phyloP scores from a whole-genome alignment of 35 echinoderm and acorn worm genomes.

The Apostichopus japonicus region DNA sequence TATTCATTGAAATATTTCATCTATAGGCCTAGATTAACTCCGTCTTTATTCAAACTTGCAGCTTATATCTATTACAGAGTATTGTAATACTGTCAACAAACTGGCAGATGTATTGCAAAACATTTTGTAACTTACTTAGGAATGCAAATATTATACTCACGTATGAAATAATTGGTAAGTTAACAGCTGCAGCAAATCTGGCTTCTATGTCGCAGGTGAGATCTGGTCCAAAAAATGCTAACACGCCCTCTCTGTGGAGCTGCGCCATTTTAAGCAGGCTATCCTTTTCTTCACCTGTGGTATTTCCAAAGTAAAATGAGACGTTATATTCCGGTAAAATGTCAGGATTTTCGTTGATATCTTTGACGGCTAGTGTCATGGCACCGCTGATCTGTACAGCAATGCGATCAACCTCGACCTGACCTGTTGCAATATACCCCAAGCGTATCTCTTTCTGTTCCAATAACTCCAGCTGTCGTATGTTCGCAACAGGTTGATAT shows the following conservation, averaged over 20 bases:
- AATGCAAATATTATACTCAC: constrained; percentile 65
- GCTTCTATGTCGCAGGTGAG: constrained; percentile 81
- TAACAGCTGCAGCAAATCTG: constrained; percentile 75
- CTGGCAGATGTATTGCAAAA: too few relatives aligned
- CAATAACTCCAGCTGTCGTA: constrained; percentile 35
- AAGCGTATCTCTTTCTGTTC: constrained; percentile 25
- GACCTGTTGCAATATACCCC: constrained; percentile 35
- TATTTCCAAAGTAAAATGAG: constrained; percentile 58
- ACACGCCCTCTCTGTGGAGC: constrained; percentile 73
- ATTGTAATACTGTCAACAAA: too few relatives aligned
- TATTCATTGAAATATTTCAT: too few relatives aligned
- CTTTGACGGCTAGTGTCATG: constrained; percentile 76
- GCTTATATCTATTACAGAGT: too few relatives aligned
- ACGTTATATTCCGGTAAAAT: constrained; percentile 72
- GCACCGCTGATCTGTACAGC: constrained; percentile 74
- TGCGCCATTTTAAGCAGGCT: constrained; percentile 63
- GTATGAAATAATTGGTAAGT: constrained; percentile 93
- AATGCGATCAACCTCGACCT: constrained; percentile 3
- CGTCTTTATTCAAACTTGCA: too few relatives aligned
- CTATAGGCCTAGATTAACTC: too few relatives aligned
- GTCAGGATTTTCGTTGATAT: constrained; percentile 65
- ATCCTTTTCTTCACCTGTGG: constrained; percentile 47
- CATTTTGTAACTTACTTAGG: too few relatives aligned
- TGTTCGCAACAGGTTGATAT: constrained; percentile 14
- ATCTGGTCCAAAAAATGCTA: constrained; percentile 88